Conservation (phyloP, 1,140 invertebrate species). For the Orussus abietinus region DNA sequence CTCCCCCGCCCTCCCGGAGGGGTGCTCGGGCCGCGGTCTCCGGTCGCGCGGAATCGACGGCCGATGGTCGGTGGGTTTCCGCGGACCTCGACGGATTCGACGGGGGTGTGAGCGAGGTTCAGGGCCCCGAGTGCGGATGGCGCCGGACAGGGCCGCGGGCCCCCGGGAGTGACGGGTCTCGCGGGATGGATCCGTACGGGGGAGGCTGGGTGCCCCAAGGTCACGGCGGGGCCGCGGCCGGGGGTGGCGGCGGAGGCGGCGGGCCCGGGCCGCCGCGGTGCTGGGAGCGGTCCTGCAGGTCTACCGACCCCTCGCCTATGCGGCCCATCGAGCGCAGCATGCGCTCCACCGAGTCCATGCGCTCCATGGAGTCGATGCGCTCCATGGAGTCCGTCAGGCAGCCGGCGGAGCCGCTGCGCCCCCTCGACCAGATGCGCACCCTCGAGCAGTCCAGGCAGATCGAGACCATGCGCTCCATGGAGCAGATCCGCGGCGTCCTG, state of each 20-base stretch:
- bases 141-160: slow-evolving; percentile 41
- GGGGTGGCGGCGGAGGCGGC: slow-evolving; percentile 11
- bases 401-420: slow-evolving; percentile 7
- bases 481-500: slow-evolving; percentile 28
- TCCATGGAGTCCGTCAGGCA: slow-evolving; percentile 40
- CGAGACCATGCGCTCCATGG: slow-evolving; percentile 19
- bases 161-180: too few relatives aligned
- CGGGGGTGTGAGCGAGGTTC: too few relatives aligned
- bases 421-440: background rate
- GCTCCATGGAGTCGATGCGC: slow-evolving; percentile 50
- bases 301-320: slow-evolving; percentile 49
- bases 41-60: background rate
- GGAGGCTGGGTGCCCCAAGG: slow-evolving; percentile 41
- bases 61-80: too few relatives aligned
- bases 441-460: slow-evolving; percentile 12
- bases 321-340: slow-evolving; percentile 46
- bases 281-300: slow-evolving; percentile 48
- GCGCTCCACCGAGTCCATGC: slow-evolving; percentile 45
- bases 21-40: background rate
- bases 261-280: slow-evolving; percentile 32
- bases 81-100: background rate
- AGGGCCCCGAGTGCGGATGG: slow-evolving; percentile 18
- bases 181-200: slow-evolving; percentile 42
- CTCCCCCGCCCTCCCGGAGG: background rate
- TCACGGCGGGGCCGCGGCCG: slow-evolving; percentile 19